Evolutionary conservation across 2,797 vertebrate species (phyloP).

Genomic region (Mareca penelope): DNA sequence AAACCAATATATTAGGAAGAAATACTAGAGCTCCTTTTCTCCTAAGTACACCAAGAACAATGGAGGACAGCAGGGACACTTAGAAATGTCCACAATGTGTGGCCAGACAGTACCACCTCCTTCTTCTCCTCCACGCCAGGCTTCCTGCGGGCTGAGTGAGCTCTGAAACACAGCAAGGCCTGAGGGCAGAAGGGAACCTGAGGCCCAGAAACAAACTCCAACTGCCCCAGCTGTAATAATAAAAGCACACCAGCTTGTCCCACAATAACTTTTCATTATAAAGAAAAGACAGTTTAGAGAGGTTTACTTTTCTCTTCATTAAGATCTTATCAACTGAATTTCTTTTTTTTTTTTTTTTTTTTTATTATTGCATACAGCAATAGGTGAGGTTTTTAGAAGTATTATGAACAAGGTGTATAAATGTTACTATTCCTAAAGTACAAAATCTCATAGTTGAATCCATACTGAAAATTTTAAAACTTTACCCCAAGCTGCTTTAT

Average conservation of each 20-base stretch:
- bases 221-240: conserved; percentile 66
- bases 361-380: not conserved
- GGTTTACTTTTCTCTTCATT: not conserved
- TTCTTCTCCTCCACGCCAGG: not conserved
- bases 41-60: not conserved
- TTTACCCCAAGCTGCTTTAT: not conserved
- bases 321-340: not conserved
- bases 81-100: conserved; percentile 68
- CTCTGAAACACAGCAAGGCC: conserved; percentile 20
- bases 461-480: not conserved
- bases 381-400: not conserved
- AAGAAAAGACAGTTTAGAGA: conserved; percentile 34
- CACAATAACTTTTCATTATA: not conserved
- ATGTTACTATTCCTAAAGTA: not conserved
- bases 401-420: not conserved
- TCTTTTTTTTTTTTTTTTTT: not conserved
- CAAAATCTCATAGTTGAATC: not conserved
- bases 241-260: conserved; percentile 23
- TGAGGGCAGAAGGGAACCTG: not conserved
- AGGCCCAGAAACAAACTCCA: conserved; percentile 26
- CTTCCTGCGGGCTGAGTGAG: not conserved
- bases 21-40: not conserved
- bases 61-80: conserved; percentile 43
- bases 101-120: conserved; percentile 30
- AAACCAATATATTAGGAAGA: not conserved